phyloP scores from a whole-genome alignment of 2,797 vertebrate species.

The Notoglanidium macrostoma region DNA sequence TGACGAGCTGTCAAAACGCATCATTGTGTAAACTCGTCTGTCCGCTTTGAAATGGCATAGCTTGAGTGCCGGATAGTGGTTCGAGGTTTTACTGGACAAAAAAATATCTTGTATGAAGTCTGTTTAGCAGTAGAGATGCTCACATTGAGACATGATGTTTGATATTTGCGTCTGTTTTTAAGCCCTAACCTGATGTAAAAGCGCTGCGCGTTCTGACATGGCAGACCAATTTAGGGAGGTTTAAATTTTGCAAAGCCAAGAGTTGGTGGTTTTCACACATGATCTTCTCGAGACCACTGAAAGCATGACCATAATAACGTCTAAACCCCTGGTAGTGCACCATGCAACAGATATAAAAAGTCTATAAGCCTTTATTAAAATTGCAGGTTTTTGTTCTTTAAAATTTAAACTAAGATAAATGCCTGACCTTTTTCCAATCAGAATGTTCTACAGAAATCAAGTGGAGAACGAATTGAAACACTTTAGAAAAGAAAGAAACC shows the following conservation, averaged over 20 bases:
- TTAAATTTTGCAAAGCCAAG: not conserved
- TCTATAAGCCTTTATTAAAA: not conserved
- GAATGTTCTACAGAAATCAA: not conserved
- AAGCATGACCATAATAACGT: not conserved
- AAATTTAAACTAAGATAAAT: not conserved
- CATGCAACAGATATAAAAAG: not conserved
- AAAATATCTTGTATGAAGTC: not conserved
- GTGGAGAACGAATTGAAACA: not conserved
- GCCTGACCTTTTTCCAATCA: too few species aligned
- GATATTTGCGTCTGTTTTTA: not conserved
- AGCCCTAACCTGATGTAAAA: not conserved
- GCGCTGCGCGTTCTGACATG: not conserved
- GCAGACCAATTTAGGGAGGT: not conserved
- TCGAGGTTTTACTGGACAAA: not conserved
- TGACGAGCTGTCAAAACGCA: not conserved
- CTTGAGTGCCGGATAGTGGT: not conserved
- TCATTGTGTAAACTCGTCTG: not conserved
- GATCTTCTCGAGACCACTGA: not conserved
- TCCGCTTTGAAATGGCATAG: not conserved
- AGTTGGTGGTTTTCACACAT: not conserved
- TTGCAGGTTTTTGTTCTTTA: not conserved
- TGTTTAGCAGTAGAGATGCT: not conserved
- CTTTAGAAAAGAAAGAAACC: not conserved
- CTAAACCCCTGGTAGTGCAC: not conserved
- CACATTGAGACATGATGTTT: not conserved